Evolutionary conservation across 2,888 invertebrate genomes (phyloP).

Genomic region (Mythimna lalbum): DNA sequence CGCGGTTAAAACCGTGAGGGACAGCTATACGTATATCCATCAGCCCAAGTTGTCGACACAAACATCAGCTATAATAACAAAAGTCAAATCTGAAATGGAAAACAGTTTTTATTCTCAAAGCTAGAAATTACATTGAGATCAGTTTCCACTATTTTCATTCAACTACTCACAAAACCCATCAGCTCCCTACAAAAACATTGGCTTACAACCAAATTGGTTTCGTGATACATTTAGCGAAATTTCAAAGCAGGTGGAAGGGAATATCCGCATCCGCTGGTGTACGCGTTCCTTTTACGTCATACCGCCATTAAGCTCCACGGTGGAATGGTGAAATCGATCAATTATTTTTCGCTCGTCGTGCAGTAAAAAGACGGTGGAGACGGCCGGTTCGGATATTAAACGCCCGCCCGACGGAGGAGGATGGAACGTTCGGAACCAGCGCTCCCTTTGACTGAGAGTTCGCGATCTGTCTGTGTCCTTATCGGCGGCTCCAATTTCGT

Average conservation of each 20-base stretch:
- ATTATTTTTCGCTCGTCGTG: constrained; percentile 86
- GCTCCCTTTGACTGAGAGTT: constrained; percentile 84
- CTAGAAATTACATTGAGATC: background rate
- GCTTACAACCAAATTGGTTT: constrained; percentile 58
- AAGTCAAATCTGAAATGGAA: background rate
- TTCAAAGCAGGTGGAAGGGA: constrained; percentile 68
- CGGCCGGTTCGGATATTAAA: constrained; percentile 86
- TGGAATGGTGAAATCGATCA: constrained; percentile 84
- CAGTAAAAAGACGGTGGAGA: constrained; percentile 85
- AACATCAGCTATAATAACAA: background rate
- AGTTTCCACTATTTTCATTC: background rate
- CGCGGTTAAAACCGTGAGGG: too few relatives aligned
- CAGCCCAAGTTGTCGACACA: background rate
- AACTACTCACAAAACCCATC: constrained; percentile 30
- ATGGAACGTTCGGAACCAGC: constrained; percentile 72
- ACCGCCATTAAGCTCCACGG: constrained; percentile 78
- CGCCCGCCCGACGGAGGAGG: constrained; percentile 77
- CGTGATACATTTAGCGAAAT: constrained; percentile 62
- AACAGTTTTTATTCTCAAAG: background rate
- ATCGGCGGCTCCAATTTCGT: constrained; percentile 78
- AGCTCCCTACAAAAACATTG: constrained; percentile 40
- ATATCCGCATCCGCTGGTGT: constrained; percentile 60
- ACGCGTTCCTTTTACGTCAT: constrained; percentile 79
- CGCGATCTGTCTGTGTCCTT: constrained; percentile 83
- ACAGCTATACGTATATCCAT: background rate